phyloP scores from a whole-genome alignment of 2,888 invertebrate genomes.

The Zygogramma bicolorata region DNA sequence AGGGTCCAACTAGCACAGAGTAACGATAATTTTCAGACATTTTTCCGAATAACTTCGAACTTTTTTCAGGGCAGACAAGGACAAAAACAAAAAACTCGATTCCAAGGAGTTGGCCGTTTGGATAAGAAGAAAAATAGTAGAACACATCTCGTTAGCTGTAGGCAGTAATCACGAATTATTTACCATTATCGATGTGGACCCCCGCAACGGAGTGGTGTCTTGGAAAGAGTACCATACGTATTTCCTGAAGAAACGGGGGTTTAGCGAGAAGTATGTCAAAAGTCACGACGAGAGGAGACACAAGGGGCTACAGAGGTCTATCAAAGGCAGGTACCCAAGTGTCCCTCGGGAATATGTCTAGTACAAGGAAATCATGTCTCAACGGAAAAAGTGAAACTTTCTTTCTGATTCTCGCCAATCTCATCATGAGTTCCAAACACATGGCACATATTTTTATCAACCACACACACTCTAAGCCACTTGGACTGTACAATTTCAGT shows the following conservation, averaged over 20 bases:
- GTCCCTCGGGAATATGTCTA: background rate
- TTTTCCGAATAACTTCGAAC: too few relatives aligned
- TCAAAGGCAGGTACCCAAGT: slow-evolving; percentile 67
- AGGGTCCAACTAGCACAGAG: too few relatives aligned
- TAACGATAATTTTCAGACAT: too few relatives aligned
- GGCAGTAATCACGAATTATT: slow-evolving; percentile 77
- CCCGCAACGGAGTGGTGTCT: slow-evolving; percentile 76
- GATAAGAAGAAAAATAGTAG: slow-evolving; percentile 76
- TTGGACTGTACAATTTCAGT: too few relatives aligned
- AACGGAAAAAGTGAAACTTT: too few relatives aligned
- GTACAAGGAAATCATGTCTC: too few relatives aligned
- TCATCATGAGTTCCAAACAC: too few relatives aligned
- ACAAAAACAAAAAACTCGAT: slow-evolving; percentile 71
- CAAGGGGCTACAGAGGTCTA: slow-evolving; percentile 72
- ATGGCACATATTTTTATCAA: too few relatives aligned
- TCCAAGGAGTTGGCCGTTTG: slow-evolving; percentile 75
- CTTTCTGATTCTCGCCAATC: too few relatives aligned
- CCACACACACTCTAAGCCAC: too few relatives aligned
- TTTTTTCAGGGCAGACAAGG: slow-evolving; percentile 71
- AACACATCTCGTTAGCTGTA: slow-evolving; percentile 77
- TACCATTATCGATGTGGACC: slow-evolving; percentile 74
- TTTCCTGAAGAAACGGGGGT: slow-evolving; percentile 78
- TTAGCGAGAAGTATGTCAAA: slow-evolving; percentile 74
- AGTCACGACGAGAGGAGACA: slow-evolving; percentile 77
- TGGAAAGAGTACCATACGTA: slow-evolving; percentile 86